phyloP scores from a whole-genome alignment of 2,113 vertebrate genomes.

The Oplegnathus fasciatus region DNA sequence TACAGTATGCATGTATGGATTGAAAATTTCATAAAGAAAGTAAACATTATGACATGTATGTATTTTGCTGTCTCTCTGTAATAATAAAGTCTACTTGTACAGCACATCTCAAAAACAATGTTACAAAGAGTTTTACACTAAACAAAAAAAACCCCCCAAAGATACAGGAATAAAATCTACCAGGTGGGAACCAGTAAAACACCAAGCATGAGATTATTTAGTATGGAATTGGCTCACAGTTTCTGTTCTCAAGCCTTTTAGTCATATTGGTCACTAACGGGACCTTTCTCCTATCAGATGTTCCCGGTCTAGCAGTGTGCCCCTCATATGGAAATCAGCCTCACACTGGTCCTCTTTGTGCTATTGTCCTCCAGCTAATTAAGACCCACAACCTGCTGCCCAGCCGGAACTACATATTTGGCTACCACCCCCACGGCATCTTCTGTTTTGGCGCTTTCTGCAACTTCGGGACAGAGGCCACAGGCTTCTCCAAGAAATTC shows the following conservation, averaged over 20 bases:
- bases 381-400: constrained; percentile 95
- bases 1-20: not conserved
- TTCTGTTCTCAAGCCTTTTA: not conserved
- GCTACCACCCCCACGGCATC: constrained; percentile 97
- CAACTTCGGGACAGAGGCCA: constrained; percentile 97
- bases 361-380: constrained; percentile 87
- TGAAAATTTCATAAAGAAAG: not conserved
- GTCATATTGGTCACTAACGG: not conserved
- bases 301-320: not conserved
- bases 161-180: not conserved
- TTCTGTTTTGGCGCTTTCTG: constrained; percentile 96
- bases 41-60: not conserved
- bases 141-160: not conserved
- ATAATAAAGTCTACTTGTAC: not conserved
- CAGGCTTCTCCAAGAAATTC: constrained; percentile 94
- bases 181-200: not conserved
- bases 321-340: constrained; percentile 9
- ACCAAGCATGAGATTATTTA: not conserved
- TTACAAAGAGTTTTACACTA: not conserved
- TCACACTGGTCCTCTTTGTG: constrained; percentile 35
- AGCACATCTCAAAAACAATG: not conserved
- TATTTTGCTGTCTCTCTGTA: too few relatives aligned
- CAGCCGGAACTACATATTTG: constrained; percentile 96
- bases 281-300: not conserved
- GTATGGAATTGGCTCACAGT: too few relatives aligned